These are phyloP conservation scores for Stratiolaelaps scimitus DNA, from an alignment of 1,140 invertebrate species.

Conservation along the genomic window DNA sequence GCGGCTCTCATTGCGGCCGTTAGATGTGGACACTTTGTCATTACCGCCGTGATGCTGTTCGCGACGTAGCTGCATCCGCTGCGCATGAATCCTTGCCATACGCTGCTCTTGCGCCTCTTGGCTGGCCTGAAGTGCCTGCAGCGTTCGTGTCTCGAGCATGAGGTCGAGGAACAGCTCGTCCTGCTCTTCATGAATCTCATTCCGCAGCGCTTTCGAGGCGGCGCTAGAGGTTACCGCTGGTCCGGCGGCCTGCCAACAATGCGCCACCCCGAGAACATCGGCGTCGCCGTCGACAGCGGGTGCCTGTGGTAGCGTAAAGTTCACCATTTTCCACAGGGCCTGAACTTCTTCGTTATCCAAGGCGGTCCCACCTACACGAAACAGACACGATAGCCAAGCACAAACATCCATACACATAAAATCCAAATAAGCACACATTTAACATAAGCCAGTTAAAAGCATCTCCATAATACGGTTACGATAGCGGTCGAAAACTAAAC, in stretches of 20 bases:
- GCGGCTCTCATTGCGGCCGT: too few species aligned
- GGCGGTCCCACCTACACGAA: too few species aligned
- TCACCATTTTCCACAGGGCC: constrained; percentile 13
- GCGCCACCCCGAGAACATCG: constrained; percentile 1
- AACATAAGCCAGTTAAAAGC: too few species aligned
- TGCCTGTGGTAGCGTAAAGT: constrained; percentile 5
- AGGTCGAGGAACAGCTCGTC: constrained; percentile 18
- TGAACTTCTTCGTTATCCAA: not conserved
- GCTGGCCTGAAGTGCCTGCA: not conserved
- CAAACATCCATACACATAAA: too few species aligned
- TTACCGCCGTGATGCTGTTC: too few species aligned
- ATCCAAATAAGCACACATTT: too few species aligned
- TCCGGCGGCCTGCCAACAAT: not conserved
- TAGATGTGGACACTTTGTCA: too few species aligned
- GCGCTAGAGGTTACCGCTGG: constrained; percentile 1
- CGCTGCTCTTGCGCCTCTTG: not conserved
- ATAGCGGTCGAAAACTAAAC: too few species aligned
- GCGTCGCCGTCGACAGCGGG: constrained; percentile 8
- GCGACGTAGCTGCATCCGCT: too few species aligned
- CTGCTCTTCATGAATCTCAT: constrained; percentile 12
- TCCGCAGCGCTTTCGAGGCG: not conserved
- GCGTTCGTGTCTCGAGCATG: not conserved
- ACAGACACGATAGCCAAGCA: too few species aligned
- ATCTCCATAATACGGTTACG: too few species aligned
- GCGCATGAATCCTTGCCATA: not conserved